Evolutionary conservation across 2,113 vertebrate genomes (phyloP).

Genomic region (Prietella phreatophila): DNA sequence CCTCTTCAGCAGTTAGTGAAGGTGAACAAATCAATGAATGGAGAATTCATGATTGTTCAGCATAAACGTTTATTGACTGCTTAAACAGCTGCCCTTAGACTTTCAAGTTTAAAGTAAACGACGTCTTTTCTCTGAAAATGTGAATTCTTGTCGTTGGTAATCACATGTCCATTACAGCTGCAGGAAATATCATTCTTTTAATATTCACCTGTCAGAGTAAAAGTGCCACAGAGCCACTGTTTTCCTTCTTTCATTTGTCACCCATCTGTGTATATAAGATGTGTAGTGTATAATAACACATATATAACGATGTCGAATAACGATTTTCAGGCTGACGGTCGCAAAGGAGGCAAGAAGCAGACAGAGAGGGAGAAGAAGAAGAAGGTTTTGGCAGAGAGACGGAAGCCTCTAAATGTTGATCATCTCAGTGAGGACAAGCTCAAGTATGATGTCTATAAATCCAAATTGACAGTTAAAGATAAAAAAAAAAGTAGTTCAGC

Average conservation of each 20-base stretch:
- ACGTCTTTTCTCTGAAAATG: too few relatives aligned
- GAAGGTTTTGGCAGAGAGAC: slow-evolving; percentile 90
- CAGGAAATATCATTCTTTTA: not conserved
- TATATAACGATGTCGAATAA: not conserved
- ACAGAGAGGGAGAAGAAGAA: slow-evolving; percentile 97
- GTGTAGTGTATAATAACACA: not conserved
- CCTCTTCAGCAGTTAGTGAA: not conserved
- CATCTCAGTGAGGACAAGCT: slow-evolving; percentile 89
- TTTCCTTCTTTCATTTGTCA: not conserved
- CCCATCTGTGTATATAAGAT: not conserved
- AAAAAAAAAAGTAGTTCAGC: not conserved
- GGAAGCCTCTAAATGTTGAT: slow-evolving; percentile 82
- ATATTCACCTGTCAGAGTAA: not conserved
- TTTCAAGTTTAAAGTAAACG: too few relatives aligned
- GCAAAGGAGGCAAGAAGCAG: slow-evolving; percentile 87
- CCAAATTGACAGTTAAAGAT: not conserved
- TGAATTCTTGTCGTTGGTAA: too few relatives aligned
- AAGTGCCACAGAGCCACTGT: not conserved
- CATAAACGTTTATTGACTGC: not conserved
- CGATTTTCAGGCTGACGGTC: slow-evolving; percentile 77
- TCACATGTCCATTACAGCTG: too few relatives aligned
- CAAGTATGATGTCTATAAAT: slow-evolving; percentile 72
- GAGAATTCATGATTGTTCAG: not conserved
- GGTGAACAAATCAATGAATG: not conserved
- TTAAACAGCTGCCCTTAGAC: not conserved